phyloP scores from a whole-genome alignment of 2,113 vertebrate genomes.

The Formicarius rufipectus region DNA sequence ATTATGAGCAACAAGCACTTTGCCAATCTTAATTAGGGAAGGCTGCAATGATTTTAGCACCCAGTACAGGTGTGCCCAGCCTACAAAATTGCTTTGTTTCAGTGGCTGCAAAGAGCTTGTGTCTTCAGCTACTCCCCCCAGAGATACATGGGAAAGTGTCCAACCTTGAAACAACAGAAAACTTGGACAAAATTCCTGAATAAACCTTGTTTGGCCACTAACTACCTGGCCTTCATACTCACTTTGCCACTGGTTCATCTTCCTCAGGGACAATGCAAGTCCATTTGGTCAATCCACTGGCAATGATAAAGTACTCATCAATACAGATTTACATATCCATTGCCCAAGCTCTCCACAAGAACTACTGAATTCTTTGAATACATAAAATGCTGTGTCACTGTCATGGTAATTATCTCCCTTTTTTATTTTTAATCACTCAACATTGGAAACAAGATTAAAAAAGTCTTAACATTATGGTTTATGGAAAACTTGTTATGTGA shows the following conservation, averaged over 20 bases:
- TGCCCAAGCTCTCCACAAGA: neutral
- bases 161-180: neutral
- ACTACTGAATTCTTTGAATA: neutral
- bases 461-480: neutral
- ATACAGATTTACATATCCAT: neutral
- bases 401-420: neutral
- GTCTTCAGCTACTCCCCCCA: neutral
- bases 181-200: neutral
- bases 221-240: neutral
- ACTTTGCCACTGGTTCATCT: neutral
- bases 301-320: neutral
- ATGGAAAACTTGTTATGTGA: neutral
- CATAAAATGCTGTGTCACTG: neutral
- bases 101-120: neutral
- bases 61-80: neutral
- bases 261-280: neutral
- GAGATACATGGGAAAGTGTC: accelerated
- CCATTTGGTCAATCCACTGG: neutral
- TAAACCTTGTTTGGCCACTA: neutral
- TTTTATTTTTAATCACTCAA: neutral
- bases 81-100: neutral
- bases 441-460: neutral
- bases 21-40: neutral
- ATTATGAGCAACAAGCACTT: neutral
- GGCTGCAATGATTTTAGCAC: neutral